Evolutionary conservation across 2,113 vertebrate genomes (phyloP).

Genomic region (Lota lota): DNA sequence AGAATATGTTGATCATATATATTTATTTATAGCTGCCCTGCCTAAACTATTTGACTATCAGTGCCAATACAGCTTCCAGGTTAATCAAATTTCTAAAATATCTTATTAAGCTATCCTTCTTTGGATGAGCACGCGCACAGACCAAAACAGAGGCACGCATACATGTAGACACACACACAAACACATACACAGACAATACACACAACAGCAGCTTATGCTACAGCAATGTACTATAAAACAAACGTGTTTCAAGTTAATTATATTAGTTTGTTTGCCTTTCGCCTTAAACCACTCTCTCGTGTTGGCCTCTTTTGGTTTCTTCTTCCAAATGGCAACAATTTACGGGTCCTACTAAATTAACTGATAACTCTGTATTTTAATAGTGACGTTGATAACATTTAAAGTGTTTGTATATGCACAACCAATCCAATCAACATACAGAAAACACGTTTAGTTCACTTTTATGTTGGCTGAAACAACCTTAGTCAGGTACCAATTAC

Average conservation of each 20-base stretch:
- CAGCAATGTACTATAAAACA: no score
- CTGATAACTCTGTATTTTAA: slow-evolving; percentile 35
- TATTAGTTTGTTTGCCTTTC: background rate
- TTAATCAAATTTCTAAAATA: no score
- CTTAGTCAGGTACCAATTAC: slow-evolving; percentile 77
- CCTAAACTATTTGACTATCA: no score
- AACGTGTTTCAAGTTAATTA: background rate
- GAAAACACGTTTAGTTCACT: slow-evolving; percentile 52
- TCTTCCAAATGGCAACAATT: slow-evolving; percentile 35
- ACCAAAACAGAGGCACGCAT: background rate
- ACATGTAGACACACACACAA: background rate
- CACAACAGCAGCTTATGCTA: no score
- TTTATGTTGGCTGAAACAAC: slow-evolving; percentile 63
- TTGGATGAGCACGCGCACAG: no score
- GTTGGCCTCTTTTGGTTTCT: slow-evolving; percentile 11
- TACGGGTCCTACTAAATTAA: slow-evolving; percentile 49
- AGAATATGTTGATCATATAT: no score
- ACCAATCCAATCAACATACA: slow-evolving; percentile 48
- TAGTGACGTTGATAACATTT: slow-evolving; percentile 51
- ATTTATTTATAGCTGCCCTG: no score
- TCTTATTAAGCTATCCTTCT: no score
- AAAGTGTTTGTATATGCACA: slow-evolving; percentile 27
- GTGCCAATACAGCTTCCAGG: no score
- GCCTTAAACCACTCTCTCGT: slow-evolving; percentile 3
- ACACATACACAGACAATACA: no score